Evolutionary conservation across 2,888 invertebrate genomes (phyloP).

Genomic region (Cephus spinipes): DNA sequence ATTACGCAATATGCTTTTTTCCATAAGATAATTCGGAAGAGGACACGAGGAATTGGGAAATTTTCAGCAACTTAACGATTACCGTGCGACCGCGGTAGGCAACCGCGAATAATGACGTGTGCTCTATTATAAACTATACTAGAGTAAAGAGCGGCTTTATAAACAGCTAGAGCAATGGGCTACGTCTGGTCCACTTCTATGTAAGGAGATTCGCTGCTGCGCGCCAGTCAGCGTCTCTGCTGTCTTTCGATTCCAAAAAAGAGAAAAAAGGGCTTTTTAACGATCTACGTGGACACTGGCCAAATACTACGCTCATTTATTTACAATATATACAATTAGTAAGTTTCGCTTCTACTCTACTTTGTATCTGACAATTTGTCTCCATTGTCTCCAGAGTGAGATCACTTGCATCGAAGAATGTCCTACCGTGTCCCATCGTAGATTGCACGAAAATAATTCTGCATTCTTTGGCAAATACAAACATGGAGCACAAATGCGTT

Average conservation of each 20-base stretch:
- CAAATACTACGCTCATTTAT: slow-evolving; percentile 1
- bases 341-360: neutral
- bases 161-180: slow-evolving; percentile 12
- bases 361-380: no score
- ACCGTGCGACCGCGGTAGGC: neutral
- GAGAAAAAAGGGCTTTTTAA: neutral
- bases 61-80: no score
- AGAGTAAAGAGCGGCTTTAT: slow-evolving; percentile 22
- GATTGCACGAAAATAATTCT: neutral
- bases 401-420: no score
- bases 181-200: slow-evolving; percentile 26
- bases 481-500: neutral
- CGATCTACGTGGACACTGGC: slow-evolving; percentile 5
- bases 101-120: slow-evolving; percentile 12
- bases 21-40: neutral
- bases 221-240: neutral
- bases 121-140: slow-evolving; percentile 23
- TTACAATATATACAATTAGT: slow-evolving; percentile 19
- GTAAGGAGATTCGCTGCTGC: slow-evolving; percentile 20
- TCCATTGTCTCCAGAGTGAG: no score
- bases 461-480: neutral
- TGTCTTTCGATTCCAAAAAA: neutral
- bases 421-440: no score
- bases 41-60: neutral
- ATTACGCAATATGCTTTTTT: neutral